These are phyloP conservation scores for Dasysyrphus albostriatus DNA, from an alignment of 2,888 invertebrate species.

Conservation along the genomic window DNA sequence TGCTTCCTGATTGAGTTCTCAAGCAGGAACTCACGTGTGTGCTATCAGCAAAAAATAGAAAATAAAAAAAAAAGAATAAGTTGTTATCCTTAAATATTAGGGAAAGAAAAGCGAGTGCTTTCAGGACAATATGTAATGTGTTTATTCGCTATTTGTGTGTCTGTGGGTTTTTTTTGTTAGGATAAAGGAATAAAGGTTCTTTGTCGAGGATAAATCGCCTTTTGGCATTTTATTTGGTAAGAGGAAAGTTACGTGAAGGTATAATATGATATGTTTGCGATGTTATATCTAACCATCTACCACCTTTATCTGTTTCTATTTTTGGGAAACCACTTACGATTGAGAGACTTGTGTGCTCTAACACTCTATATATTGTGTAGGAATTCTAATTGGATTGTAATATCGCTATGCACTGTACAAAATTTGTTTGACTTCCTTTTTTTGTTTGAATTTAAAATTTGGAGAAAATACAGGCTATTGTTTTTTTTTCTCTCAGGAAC, in stretches of 20 bases:
- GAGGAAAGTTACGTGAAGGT: slow-evolving; percentile 55
- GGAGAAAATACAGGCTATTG: no score
- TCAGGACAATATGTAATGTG: slow-evolving; percentile 32
- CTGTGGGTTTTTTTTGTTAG: slow-evolving; percentile 4
- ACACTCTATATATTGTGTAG: background rate
- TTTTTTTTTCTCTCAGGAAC: no score
- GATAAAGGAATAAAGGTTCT: background rate
- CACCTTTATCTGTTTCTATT: background rate
- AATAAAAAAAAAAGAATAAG: background rate
- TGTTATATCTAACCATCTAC: background rate
- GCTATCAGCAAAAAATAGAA: slow-evolving; percentile 8
- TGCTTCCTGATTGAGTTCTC: slow-evolving; percentile 77
- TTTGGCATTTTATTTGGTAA: slow-evolving; percentile 30
- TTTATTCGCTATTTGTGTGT: slow-evolving; percentile 17
- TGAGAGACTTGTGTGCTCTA: background rate
- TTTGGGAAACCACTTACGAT: slow-evolving; percentile 8
- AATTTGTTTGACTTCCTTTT: background rate
- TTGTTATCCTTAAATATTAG: slow-evolving; percentile 26
- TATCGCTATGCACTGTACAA: background rate
- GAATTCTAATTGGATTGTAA: background rate
- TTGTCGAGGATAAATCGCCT: background rate
- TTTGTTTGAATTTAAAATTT: background rate
- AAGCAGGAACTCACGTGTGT: slow-evolving; percentile 75
- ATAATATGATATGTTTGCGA: slow-evolving; percentile 6
- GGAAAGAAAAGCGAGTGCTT: slow-evolving; percentile 15